phyloP scores from a whole-genome alignment of 2,113 vertebrate species.

The Hoplias malabaricus region DNA sequence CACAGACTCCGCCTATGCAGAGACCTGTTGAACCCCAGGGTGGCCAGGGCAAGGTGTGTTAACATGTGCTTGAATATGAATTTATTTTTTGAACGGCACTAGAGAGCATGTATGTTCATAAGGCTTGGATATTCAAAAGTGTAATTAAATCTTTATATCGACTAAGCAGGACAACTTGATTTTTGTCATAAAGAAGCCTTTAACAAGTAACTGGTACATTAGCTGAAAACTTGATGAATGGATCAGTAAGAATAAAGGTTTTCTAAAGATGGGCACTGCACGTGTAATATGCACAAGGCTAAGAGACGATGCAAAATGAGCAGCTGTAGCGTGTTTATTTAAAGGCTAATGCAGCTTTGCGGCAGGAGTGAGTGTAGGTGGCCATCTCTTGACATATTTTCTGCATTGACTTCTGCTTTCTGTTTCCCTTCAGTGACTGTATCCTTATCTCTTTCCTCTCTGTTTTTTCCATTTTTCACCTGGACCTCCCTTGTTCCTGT shows the following conservation, averaged over 20 bases:
- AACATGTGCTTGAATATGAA: slow-evolving; percentile 35
- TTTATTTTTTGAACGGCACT: neutral
- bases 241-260: too few species aligned
- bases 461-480: slow-evolving; percentile 31
- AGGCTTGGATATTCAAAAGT: too few species aligned
- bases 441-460: slow-evolving; percentile 46
- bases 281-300: too few species aligned
- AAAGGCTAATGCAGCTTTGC: neutral
- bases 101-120: neutral
- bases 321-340: neutral
- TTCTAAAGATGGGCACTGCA: too few species aligned
- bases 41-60: slow-evolving; percentile 86
- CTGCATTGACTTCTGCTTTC: slow-evolving; percentile 37
- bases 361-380: neutral
- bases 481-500: slow-evolving; percentile 12
- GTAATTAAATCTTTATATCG: too few species aligned
- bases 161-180: too few species aligned
- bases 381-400: slow-evolving; percentile 26
- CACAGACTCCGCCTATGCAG: slow-evolving; percentile 91
- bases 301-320: neutral
- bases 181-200: too few species aligned
- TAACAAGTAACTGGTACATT: too few species aligned
- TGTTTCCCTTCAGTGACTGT: slow-evolving; percentile 46
- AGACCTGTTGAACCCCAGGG: slow-evolving; percentile 89
- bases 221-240: too few species aligned